These are phyloP conservation scores for Hylyphantes graminicola DNA, from an alignment of 1,140 invertebrate species.

Conservation along the genomic window DNA sequence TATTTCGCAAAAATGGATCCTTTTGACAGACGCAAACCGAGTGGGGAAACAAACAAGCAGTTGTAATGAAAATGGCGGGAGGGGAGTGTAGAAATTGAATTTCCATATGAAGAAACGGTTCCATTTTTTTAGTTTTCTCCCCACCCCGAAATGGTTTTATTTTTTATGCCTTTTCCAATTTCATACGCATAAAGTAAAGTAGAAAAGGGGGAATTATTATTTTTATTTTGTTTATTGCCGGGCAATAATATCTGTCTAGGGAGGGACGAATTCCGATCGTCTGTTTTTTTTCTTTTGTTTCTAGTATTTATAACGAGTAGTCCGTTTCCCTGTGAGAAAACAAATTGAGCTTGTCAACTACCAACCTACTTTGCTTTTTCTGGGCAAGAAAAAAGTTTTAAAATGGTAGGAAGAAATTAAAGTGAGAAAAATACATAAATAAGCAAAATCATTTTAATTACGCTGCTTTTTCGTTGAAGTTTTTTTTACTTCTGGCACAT, in stretches of 20 bases:
- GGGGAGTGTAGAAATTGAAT: slow-evolving; percentile 25
- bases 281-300: not conserved
- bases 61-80: slow-evolving; percentile 13
- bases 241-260: slow-evolving; percentile 47
- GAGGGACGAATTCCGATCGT: slow-evolving; percentile 19
- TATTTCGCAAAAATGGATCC: slow-evolving; percentile 47
- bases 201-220: slow-evolving; percentile 3
- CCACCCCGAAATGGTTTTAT: not conserved
- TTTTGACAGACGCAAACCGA: slow-evolving; percentile 10
- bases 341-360: slow-evolving; percentile 48
- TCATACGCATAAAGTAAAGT: slow-evolving; percentile 15
- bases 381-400: slow-evolving; percentile 12
- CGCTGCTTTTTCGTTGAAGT: slow-evolving; percentile 3
- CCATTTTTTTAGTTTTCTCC: slow-evolving; percentile 1
- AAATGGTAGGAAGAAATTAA: not conserved
- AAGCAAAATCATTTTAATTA: slow-evolving; percentile 29
- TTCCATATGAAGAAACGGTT: slow-evolving; percentile 33
- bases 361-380: slow-evolving; percentile 12
- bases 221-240: slow-evolving; percentile 39
- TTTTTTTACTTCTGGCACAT: not conserved
- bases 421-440: not conserved
- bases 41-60: slow-evolving; percentile 6
- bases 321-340: slow-evolving; percentile 38
- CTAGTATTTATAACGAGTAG: slow-evolving; percentile 38
- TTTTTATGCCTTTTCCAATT: slow-evolving; percentile 3